Conservation (phyloP, 1,140 invertebrate genomes). For the Sipha flava region DNA sequence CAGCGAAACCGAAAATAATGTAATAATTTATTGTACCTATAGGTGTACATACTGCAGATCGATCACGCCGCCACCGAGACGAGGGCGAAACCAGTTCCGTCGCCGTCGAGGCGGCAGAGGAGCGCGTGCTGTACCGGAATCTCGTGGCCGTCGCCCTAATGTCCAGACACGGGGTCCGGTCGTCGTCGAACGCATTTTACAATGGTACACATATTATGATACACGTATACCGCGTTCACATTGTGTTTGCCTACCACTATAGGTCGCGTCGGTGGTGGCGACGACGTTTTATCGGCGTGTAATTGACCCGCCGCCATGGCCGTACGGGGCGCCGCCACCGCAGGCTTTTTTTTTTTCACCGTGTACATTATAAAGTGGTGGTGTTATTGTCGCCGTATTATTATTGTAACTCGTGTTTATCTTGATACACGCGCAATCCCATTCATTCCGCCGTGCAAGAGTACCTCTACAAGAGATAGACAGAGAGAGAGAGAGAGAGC, state of each 20-base stretch:
- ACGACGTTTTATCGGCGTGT: not conserved
- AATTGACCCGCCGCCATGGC: slow-evolving; percentile 14
- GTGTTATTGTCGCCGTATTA: not conserved
- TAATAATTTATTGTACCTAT: too few relatives aligned
- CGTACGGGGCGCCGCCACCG: not conserved
- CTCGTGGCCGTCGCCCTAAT: not conserved
- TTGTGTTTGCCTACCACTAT: too few relatives aligned
- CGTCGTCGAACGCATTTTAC: not conserved
- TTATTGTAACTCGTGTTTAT: not conserved
- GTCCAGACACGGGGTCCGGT: not conserved
- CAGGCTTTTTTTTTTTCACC: too few relatives aligned
- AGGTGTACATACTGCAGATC: too few relatives aligned
- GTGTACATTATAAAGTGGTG: too few relatives aligned
- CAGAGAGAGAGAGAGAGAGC: too few relatives aligned
- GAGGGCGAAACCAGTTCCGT: not conserved
- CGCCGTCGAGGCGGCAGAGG: not conserved
- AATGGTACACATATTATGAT: too few relatives aligned
- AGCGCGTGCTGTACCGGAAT: slow-evolving; percentile 29
- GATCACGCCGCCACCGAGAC: not conserved
- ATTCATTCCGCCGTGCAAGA: too few relatives aligned
- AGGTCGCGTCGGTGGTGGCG: not conserved
- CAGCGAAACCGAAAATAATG: too few relatives aligned
- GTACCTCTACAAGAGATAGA: too few relatives aligned
- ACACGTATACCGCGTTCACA: too few relatives aligned
- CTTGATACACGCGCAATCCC: not conserved